These are phyloP conservation scores for Drepana arcuata DNA, from an alignment of 1,140 invertebrate species.

Conservation along the genomic window DNA sequence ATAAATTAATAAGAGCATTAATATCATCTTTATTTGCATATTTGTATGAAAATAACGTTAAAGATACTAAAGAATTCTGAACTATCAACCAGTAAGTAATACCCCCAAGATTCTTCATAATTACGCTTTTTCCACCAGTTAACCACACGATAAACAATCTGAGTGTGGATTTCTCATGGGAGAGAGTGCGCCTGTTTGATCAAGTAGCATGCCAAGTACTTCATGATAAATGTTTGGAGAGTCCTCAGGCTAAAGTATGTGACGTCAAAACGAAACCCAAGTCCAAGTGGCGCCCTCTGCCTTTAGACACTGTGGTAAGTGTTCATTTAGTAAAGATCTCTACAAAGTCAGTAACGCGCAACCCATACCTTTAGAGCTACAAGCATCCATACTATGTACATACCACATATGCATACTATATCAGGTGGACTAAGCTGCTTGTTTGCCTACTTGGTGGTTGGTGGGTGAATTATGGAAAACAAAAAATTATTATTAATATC, in stretches of 20 bases:
- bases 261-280: conserved; percentile 92
- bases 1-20: too few species aligned
- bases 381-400: too few species aligned
- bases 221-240: conserved; percentile 84
- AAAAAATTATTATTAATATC: too few species aligned
- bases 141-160: conserved; percentile 79
- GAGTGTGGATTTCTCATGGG: conserved; percentile 92
- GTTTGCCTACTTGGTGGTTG: too few species aligned
- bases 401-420: too few species aligned
- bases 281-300: conserved; percentile 95
- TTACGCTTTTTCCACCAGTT: conserved; percentile 70
- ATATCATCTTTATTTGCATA: too few species aligned
- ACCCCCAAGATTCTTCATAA: not conserved
- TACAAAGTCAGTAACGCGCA: not conserved
- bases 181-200: conserved; percentile 91
- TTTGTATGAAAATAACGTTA: too few species aligned
- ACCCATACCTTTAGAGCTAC: not conserved
- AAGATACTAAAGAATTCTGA: too few species aligned
- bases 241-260: conserved; percentile 84
- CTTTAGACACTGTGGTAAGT: conserved; percentile 95
- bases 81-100: too few species aligned
- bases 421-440: too few species aligned
- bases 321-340: not conserved
- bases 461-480: too few species aligned
- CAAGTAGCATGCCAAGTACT: conserved; percentile 85